Evolutionary conservation across 2,113 vertebrate genomes (phyloP).

Genomic region (Aspidoscelis tigris): DNA sequence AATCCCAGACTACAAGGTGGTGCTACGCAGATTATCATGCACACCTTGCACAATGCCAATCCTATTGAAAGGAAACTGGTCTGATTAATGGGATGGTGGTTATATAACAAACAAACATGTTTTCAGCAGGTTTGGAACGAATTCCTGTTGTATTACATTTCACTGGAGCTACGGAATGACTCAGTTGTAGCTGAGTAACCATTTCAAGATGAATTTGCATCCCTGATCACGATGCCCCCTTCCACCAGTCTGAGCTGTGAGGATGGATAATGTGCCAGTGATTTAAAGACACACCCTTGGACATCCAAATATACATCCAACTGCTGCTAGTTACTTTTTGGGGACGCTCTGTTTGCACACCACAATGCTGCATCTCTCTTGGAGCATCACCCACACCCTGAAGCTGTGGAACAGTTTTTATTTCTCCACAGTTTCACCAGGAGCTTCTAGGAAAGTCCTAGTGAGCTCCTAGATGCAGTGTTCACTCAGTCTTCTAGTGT

Average conservation of each 20-base stretch:
- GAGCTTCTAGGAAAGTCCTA: too few relatives aligned
- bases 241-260: not conserved
- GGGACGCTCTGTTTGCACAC: too few relatives aligned
- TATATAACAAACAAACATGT: not conserved
- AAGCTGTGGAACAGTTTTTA: too few relatives aligned
- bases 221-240: too few relatives aligned
- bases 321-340: too few relatives aligned
- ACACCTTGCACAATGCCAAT: not conserved
- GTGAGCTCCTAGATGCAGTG: too few relatives aligned
- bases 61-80: not conserved
- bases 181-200: not conserved
- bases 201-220: not conserved
- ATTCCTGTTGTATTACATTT: not conserved
- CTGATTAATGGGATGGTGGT: not conserved
- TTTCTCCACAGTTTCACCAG: too few relatives aligned
- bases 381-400: too few relatives aligned
- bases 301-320: too few relatives aligned
- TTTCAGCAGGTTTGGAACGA: slow-evolving; percentile 7
- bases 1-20: not conserved
- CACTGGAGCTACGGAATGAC: not conserved
- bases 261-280: not conserved
- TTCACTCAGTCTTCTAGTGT: too few relatives aligned
- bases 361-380: too few relatives aligned
- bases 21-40: not conserved
- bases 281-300: too few relatives aligned